Evolutionary conservation across 64 coral and sea anemone species (phyloP), one percentile per base, ranked within the genome.

Genomic region (Montipora foliosa): DNA sequence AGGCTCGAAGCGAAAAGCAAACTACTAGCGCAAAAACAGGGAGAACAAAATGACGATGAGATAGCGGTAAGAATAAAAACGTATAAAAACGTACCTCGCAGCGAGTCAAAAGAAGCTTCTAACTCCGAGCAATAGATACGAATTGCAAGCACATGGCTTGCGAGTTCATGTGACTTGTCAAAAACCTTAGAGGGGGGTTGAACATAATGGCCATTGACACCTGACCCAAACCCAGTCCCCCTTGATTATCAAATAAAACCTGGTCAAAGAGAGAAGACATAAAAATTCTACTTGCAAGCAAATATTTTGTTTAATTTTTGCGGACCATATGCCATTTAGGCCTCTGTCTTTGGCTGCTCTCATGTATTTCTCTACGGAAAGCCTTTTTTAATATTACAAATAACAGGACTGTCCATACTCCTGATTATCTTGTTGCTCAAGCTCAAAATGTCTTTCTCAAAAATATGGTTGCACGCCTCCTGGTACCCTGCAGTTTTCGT

Each of bases 51-150:
- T 67, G 62, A 55, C 52, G 52, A 67, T 74, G 71, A 5, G 71
- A 74, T 25, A 74, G 71, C 71, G 25, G 71, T 74, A 4, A 37
- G 71, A 74, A 74, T 22, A 74, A 37, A 74, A 74, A 24, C 22
- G n/a, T 21, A 74, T 74, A 74, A 74, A 74, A 74, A 37, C 71
- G 37, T 74, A 74, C 71, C 71, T 74, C 71, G 71, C 71, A 37
- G 71, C 71, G 29, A 74, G n/a, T 74, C 71, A 24, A 74, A 29
- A 74, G 71, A 22, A 74, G 71, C 71, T 74, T 74, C 1, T 74
- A 5, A 74, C 71, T 22, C 71, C 71, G 71, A 74, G 71, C n/a
- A 37, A 74, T 74, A 74, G 71, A 74, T 6, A 74, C 2, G 20
- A 74, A 74, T 74, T 2, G 71, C 71, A 74, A 74, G 71, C 71